Base-by-base conservation (phyloP, 2,113 vertebrate genomes). In the Mixornis gularis region DNA sequence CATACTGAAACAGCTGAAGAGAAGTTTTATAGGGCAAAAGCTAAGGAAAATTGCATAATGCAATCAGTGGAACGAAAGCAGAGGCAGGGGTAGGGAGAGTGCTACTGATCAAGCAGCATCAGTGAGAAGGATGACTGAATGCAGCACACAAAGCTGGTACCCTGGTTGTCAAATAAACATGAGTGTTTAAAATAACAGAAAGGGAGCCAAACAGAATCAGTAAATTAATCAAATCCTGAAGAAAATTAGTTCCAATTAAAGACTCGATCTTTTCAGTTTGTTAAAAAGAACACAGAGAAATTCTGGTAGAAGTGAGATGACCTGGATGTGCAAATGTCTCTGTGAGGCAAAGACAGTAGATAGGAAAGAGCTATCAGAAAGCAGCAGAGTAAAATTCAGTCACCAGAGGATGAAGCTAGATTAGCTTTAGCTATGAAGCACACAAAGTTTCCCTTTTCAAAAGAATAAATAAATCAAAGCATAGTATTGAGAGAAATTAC, bases 241-340 rank as follows among this genome's bases (percentile, higher is more conserved):
- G 32, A 79, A 93, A 91, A 87, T 30, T 14, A 22, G 14, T 91
- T 58, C 29, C 62, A 85, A 26, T 24, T 79, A 82, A 72, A 92
- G 66, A 62, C 34, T 64, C 18, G 17, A 26, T 56, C 36, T 85
- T 60, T 71, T 58, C 58, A 34, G 25, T 56, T 66, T 78, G 46
- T 71, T 59, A 85, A 59, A 62, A 74, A 73, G 49, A 79, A 69
- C 51, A 51, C 9, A 26, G 17, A 68, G 53, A 72, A 74, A 82
- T 88, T 73, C 55, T 53, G 41, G 30, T 44, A 88, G n/a, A 46
- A 77, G 30, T 69, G 41, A 79, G 29, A 91, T 41, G 52, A 79
- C 34, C 27, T 55, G 32, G 53, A 79, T 40, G 51, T 41, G 30
- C 36, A 78, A 84, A 90, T 0, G 2, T 16, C 22, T 89, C 81